Percentiles rank a stretch among this genome's conserved stretches.
Evolutionary conservation across 2,888 invertebrate species (phyloP).

Genomic region (Parapristionchus giblindavisi): DNA sequence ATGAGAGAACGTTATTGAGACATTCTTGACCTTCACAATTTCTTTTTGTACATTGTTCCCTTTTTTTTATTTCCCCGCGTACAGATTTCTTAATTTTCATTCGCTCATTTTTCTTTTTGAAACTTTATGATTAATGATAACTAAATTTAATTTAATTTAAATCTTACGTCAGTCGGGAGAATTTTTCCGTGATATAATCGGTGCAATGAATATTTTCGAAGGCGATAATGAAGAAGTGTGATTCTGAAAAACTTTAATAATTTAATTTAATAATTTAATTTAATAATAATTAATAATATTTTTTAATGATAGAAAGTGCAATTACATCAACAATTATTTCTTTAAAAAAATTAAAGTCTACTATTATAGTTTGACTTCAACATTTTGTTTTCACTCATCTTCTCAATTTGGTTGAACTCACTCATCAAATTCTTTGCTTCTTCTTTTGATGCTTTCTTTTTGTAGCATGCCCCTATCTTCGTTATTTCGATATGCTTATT

Average conservation of each 20-base stretch:
- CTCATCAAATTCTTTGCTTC: slow-evolving; percentile 4
- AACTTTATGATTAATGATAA: too few relatives aligned
- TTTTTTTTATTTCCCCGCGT: not conserved
- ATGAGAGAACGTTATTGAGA: too few relatives aligned
- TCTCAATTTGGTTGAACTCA: not conserved
- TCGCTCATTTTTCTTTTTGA: too few relatives aligned
- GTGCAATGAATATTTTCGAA: slow-evolving; percentile 11
- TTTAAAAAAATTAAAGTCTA: too few relatives aligned
- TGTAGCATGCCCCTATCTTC: slow-evolving; percentile 6
- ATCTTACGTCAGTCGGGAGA: slow-evolving; percentile 1
- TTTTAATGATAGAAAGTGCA: too few relatives aligned
- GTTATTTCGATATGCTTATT: not conserved
- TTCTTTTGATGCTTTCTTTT: not conserved
- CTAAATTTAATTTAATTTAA: not conserved
- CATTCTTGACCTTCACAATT: too few relatives aligned
- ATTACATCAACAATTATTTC: too few relatives aligned
- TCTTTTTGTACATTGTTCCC: not conserved
- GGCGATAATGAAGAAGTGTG: slow-evolving; percentile 9
- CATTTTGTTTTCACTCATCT: not conserved
- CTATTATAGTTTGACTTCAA: too few relatives aligned
- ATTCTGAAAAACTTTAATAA: not conserved
- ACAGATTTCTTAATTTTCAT: too few relatives aligned
- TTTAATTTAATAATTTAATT: not conserved
- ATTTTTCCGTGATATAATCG: slow-evolving; percentile 10
- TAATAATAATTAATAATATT: too few relatives aligned